These are phyloP conservation scores for rat (Rattus norvegicus) DNA, from an alignment of 2,113 vertebrate species.

Conservation along the genomic window DNA sequence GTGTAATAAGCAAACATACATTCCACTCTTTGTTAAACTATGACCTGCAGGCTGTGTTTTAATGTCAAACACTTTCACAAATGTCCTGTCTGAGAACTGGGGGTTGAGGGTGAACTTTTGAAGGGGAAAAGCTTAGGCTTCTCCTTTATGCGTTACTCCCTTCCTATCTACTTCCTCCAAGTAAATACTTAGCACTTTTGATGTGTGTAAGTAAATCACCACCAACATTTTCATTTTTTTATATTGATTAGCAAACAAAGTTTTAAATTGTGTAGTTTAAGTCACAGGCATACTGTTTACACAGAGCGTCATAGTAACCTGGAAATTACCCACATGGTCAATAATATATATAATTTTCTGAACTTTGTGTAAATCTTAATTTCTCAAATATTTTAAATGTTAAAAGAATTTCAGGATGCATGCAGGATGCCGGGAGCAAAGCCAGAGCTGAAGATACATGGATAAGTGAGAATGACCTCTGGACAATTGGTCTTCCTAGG, in stretches of 20 bases:
- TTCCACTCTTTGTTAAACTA: conserved; percentile 62
- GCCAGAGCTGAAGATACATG: background rate
- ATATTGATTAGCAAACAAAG: background rate
- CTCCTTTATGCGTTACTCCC: background rate
- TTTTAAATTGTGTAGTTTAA: background rate
- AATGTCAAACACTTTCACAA: conserved; percentile 48
- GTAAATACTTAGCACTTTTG: background rate
- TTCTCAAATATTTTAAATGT: background rate
- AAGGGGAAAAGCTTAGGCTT: fast-evolving
- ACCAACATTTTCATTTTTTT: conserved; percentile 7
- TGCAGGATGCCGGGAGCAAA: background rate
- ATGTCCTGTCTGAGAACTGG: conserved; percentile 63
- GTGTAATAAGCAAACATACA: conserved; percentile 84
- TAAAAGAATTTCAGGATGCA: background rate
- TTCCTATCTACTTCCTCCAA: background rate
- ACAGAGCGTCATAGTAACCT: background rate
- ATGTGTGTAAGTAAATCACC: background rate
- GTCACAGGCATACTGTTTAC: background rate
- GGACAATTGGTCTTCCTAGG: background rate
- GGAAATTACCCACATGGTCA: background rate
- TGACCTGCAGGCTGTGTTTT: conserved; percentile 40
- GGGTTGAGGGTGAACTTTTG: background rate
- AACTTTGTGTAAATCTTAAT: background rate
- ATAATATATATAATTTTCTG: background rate
- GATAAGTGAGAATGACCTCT: background rate